Conservation (phyloP, 2,888 invertebrate species). For the Leptothorax acervorum region DNA sequence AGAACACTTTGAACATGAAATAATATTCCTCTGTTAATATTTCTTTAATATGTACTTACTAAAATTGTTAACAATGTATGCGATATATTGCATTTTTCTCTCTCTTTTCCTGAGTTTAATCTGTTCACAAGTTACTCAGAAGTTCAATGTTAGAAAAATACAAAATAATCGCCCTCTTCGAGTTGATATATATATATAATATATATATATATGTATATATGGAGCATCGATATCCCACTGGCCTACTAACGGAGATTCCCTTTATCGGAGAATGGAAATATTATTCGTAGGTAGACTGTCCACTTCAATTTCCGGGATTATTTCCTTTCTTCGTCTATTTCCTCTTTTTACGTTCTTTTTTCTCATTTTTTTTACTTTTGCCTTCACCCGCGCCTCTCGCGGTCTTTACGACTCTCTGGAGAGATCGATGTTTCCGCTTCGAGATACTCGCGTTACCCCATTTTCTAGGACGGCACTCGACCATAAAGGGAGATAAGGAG, state of each 20-base stretch:
- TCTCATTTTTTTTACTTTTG: not conserved
- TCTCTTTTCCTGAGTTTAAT: not conserved
- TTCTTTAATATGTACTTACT: not conserved
- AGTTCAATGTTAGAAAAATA: conserved; percentile 12
- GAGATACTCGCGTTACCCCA: conserved; percentile 75
- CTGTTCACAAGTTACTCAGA: not conserved
- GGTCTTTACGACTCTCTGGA: conserved; percentile 61
- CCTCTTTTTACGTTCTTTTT: conserved; percentile 35
- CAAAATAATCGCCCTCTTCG: conserved; percentile 4
- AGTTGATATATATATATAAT: not conserved
- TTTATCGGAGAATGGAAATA: conserved; percentile 62
- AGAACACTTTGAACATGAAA: not conserved
- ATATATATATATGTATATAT: too few species aligned
- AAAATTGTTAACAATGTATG: not conserved
- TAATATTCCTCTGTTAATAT: not conserved
- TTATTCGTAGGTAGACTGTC: conserved; percentile 63
- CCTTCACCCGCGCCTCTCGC: conserved; percentile 28
- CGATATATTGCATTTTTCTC: conserved; percentile 49
- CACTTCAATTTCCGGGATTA: conserved; percentile 73
- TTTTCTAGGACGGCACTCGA: conserved; percentile 74
- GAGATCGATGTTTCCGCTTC: conserved; percentile 71
- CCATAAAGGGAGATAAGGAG: conserved; percentile 78
- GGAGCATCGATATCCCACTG: conserved; percentile 61
- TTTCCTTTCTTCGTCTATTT: conserved; percentile 58
- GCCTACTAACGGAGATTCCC: conserved; percentile 61